These are phyloP conservation scores for Pandion haliaetus DNA, from an alignment of 2,113 vertebrate genomes.

Conservation along the genomic window DNA sequence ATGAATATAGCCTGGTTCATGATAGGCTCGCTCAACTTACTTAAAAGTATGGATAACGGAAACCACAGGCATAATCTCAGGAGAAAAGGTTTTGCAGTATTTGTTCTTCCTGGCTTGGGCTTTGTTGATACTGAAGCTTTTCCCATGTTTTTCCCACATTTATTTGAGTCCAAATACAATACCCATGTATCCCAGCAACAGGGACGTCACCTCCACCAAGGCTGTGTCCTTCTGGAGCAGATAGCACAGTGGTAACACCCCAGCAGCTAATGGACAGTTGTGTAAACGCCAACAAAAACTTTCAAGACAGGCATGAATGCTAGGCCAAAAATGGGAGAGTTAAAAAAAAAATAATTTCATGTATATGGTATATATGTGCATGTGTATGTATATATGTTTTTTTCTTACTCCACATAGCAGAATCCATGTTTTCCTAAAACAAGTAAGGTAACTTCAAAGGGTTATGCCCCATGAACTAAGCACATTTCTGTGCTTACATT, in stretches of 20 bases:
- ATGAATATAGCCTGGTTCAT: not conserved
- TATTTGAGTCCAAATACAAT: not conserved
- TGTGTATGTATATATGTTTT: not conserved
- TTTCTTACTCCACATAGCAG: not conserved
- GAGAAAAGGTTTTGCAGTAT: slow-evolving; percentile 3
- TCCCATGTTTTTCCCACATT: not conserved
- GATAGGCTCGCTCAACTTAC: not conserved
- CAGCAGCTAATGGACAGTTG: not conserved
- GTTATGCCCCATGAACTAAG: not conserved
- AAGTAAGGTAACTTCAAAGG: not conserved
- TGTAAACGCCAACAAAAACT: not conserved
- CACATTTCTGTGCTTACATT: not conserved
- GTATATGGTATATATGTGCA: not conserved
- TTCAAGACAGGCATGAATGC: not conserved
- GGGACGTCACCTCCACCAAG: not conserved
- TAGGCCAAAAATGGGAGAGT: not conserved
- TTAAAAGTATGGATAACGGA: not conserved
- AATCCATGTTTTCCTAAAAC: not conserved
- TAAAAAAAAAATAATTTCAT: not conserved
- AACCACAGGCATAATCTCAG: not conserved
- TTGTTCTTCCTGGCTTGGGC: slow-evolving; percentile 16
- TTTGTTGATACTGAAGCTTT: slow-evolving; percentile 33
- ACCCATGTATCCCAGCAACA: not conserved
- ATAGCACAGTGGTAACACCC: not conserved
- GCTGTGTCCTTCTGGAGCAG: not conserved